Percentiles rank a stretch among this genome's conserved stretches.
These are phyloP conservation scores for Frieseomelitta varia DNA, from an alignment of 1,140 invertebrate species.

Conservation along the genomic window DNA sequence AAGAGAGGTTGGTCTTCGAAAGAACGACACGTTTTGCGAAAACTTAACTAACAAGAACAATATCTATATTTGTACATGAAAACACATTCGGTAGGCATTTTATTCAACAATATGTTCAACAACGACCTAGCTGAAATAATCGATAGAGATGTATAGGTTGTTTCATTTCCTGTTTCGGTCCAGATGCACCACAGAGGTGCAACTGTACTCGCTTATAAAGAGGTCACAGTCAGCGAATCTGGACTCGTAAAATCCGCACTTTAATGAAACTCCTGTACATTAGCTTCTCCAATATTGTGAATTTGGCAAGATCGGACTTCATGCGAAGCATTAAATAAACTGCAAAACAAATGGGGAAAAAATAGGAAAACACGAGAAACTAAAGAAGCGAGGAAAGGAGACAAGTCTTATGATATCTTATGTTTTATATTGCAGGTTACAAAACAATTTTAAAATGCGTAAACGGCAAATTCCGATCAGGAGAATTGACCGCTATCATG, in stretches of 20 bases:
- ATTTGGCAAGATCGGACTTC: constrained; percentile 28
- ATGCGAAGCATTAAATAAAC: constrained; percentile 14
- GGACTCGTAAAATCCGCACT: not conserved
- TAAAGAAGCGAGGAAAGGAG: not conserved
- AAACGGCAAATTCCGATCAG: constrained; percentile 90
- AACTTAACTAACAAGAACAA: not conserved
- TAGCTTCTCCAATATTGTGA: not conserved
- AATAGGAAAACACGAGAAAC: not conserved
- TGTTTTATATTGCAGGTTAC: constrained; percentile 81
- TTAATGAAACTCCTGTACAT: constrained; percentile 7
- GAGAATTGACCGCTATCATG: constrained; percentile 95
- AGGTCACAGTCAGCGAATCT: constrained; percentile 49
- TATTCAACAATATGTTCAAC: constrained; percentile 56
- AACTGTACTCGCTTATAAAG: constrained; percentile 53
- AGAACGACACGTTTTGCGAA: not conserved
- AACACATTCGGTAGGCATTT: constrained; percentile 40
- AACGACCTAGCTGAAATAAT: constrained; percentile 74
- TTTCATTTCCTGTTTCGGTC: constrained; percentile 61
- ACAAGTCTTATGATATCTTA: not conserved
- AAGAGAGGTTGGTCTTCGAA: constrained; percentile 84
- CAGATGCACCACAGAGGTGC: constrained; percentile 63
- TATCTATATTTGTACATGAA: too few relatives aligned
- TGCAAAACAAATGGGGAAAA: not conserved
- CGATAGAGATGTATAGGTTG: constrained; percentile 71
- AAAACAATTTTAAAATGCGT: constrained; percentile 93